A percentile compares a stretch with the other conserved stretches of the same genome.
These are phyloP conservation scores for Agrilus mali DNA, from an alignment of 2,888 invertebrate genomes.

Conservation along the genomic window DNA sequence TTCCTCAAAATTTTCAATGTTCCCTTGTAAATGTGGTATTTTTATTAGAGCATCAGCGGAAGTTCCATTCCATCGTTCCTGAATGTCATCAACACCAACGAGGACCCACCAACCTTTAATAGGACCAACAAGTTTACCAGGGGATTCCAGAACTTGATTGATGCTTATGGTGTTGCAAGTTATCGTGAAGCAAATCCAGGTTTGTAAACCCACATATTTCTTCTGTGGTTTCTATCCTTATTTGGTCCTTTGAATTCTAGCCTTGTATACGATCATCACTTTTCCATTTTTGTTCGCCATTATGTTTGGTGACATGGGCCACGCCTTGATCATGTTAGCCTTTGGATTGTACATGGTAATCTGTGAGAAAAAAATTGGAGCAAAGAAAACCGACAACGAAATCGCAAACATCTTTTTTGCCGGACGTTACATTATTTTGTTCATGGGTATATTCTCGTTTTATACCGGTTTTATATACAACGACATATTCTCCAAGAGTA, in stretches of 20 bases:
- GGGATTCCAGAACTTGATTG: conserved; percentile 87
- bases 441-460: conserved; percentile 68
- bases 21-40: not conserved
- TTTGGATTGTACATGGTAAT: conserved; percentile 73
- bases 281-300: conserved; percentile 93
- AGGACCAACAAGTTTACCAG: conserved; percentile 84
- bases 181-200: conserved; percentile 89
- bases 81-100: conserved; percentile 71
- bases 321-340: conserved; percentile 70
- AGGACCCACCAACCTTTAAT: conserved; percentile 83
- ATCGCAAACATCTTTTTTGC: conserved; percentile 65
- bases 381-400: conserved; percentile 58
- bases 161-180: conserved; percentile 84
- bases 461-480: conserved; percentile 71
- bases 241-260: conserved; percentile 17
- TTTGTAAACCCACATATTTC: conserved; percentile 20
- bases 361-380: conserved; percentile 62
- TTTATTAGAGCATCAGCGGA: conserved; percentile 52
- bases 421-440: conserved; percentile 63
- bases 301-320: conserved; percentile 94
- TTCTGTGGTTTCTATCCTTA: not conserved
- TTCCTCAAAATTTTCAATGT: too few relatives aligned
- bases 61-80: conserved; percentile 87
- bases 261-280: conserved; percentile 53
- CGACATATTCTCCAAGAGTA: conserved; percentile 63